A percentile compares a stretch with the other conserved stretches of the same genome.
These are phyloP conservation scores for Amphipoea oculea DNA, from an alignment of 2,888 invertebrate genomes.

Conservation along the genomic window DNA sequence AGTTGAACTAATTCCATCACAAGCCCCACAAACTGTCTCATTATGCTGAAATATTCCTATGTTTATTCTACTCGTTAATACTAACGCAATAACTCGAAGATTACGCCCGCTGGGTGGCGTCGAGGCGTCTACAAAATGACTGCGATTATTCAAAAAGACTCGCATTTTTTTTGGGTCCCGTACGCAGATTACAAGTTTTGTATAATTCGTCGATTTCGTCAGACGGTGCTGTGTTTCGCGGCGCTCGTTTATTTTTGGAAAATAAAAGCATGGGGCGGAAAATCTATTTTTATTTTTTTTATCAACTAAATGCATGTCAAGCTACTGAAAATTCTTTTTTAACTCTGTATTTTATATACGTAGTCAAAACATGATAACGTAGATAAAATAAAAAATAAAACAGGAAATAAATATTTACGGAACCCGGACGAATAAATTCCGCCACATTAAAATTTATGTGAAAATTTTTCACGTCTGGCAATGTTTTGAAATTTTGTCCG, in stretches of 20 bases:
- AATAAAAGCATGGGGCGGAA: conserved; percentile 1
- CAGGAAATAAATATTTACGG: not conserved
- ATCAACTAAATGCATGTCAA: not conserved
- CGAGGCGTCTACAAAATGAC: conserved; percentile 73
- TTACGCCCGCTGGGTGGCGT: conserved; percentile 73
- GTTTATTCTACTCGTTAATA: conserved; percentile 81
- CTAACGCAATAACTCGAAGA: conserved; percentile 79
- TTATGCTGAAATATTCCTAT: conserved; percentile 75
- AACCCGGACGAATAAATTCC: conserved; percentile 25
- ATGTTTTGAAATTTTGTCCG: conserved; percentile 53
- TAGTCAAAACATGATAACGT: not conserved
- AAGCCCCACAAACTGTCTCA: conserved; percentile 68
- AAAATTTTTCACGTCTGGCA: conserved; percentile 36
- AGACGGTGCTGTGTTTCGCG: conserved; percentile 30
- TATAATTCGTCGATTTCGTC: conserved; percentile 65
- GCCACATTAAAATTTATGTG: conserved; percentile 22
- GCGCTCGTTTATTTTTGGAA: conserved; percentile 35
- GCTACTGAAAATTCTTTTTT: not conserved
- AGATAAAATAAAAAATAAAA: not conserved
- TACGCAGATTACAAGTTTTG: conserved; percentile 63
- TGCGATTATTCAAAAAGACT: conserved; percentile 76
- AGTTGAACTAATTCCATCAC: conserved; percentile 67
- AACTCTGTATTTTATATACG: not conserved
- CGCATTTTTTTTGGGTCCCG: conserved; percentile 68
- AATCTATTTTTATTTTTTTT: not conserved